Evolutionary conservation across 1,140 invertebrate genomes (phyloP), one percentile per base, ranked within the genome.

Genomic region (Drosophila aff.): DNA sequence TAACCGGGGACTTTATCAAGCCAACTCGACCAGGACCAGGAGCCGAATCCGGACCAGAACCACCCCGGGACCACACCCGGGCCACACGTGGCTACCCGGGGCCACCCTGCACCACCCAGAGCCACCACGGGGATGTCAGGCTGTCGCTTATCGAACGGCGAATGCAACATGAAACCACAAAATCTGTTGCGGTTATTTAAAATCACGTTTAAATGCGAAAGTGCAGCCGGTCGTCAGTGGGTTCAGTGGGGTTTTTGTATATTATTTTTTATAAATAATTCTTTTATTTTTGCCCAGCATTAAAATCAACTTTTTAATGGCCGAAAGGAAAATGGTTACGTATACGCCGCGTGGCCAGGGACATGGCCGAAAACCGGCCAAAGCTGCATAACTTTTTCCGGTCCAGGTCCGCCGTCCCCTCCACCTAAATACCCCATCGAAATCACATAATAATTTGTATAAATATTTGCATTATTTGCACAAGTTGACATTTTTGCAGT

Each of bases 131-230:
- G 40, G 11, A 55, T 58, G 61, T 58, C 72, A 26, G 61, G 47
- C 67, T 76, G 74, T 77, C 77, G 73, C 74, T 85, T 85, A 85
- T 85, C 82, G 78, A 85, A 85, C 78, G 68, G 71, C 76, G 85
- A 85, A 85, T 85, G 78, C 82, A 78, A 85, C 82, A 85, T 85
- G 50, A 86, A 86, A 82, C 82, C 82, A 86, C 82, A 86, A 86
- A 86, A 86, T 86, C 82, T 86, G 82, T 86, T 86, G 82, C 61
- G 82, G 82, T 86, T 86, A 86, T 82, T 86, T 86, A 86, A 85
- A 85, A 85, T 85, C 82, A 85, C 82, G 82, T 86, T 85, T 85
- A 85, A 85, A 85, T 86, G 71, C 74, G 41, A 78, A 58, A 78
- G 82, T 86, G 75, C 60, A 65, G 63, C 52, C 43, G 59, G 68